Conservation (phyloP, 2,113 vertebrate species). For the Tyto alba region DNA sequence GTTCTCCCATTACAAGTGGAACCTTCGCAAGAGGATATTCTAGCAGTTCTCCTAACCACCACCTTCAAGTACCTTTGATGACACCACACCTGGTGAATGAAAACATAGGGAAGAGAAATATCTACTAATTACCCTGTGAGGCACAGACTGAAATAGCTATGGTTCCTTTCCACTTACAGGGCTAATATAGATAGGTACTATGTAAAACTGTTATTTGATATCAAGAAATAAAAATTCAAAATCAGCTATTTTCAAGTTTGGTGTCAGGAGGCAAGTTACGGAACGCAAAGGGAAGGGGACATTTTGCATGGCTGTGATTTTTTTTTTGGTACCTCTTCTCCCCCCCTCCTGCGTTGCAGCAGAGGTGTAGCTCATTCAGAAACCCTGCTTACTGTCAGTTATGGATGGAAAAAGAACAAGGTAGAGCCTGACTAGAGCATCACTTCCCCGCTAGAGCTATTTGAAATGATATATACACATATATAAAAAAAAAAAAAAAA, state of each 20-base stretch:
- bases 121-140: background rate
- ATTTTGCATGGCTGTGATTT: background rate
- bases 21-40: background rate
- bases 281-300: background rate
- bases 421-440: background rate
- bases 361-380: background rate
- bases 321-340: background rate
- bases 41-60: background rate
- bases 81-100: background rate
- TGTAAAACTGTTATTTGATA: background rate
- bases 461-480: background rate
- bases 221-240: background rate
- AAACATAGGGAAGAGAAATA: background rate
- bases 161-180: background rate
- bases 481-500: rapidly evolving
- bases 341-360: rapidly evolving
- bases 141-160: background rate
- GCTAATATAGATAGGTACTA: too few species aligned
- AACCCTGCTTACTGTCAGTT: background rate
- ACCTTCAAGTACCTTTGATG: background rate
- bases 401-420: background rate
- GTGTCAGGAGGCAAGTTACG: background rate
- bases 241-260: background rate
- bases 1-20: background rate
- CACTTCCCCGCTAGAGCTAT: background rate